A percentile compares a stretch with the other conserved stretches of the same genome.
Conservation (phyloP, 2,888 invertebrate species). For the Ectobius pallidus region DNA sequence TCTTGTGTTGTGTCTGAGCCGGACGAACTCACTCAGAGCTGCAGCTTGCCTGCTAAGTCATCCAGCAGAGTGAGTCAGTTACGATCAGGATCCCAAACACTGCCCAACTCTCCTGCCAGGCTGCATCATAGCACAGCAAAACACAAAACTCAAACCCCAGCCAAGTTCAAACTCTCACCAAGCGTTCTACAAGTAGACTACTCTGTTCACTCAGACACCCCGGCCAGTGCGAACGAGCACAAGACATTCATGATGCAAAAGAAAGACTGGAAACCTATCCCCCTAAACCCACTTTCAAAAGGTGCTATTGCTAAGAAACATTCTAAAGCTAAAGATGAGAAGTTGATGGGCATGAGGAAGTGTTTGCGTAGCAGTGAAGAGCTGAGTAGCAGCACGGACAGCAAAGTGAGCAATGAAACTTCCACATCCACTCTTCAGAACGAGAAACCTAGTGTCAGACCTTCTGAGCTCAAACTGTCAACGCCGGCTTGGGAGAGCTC, state of each 20-base stretch:
- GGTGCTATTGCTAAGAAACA: not conserved
- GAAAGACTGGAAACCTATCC: not conserved
- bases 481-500: slow-evolving; percentile 35
- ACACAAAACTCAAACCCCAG: not conserved
- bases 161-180: slow-evolving; percentile 45
- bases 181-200: slow-evolving; percentile 53
- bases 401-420: slow-evolving; percentile 34
- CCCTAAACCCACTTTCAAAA: not conserved
- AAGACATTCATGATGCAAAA: not conserved
- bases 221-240: slow-evolving; percentile 13
- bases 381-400: slow-evolving; percentile 49
- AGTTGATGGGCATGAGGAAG: not conserved
- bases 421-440: not conserved
- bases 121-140: not conserved
- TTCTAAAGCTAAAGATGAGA: not conserved
- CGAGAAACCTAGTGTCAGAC: slow-evolving; percentile 20
- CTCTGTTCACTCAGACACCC: slow-evolving; percentile 23
- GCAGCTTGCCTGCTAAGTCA: not conserved
- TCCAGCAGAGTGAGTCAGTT: not conserved
- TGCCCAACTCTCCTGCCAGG: slow-evolving; percentile 17
- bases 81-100: slow-evolving; percentile 7
- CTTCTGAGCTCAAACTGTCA: slow-evolving; percentile 39
- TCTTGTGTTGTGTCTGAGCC: not conserved
- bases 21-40: not conserved
- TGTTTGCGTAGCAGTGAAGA: not conserved